Percentiles rank a stretch among this genome's conserved stretches.
phyloP scores from a whole-genome alignment of 2,888 invertebrate species.

The Andrena haemorrhoa region DNA sequence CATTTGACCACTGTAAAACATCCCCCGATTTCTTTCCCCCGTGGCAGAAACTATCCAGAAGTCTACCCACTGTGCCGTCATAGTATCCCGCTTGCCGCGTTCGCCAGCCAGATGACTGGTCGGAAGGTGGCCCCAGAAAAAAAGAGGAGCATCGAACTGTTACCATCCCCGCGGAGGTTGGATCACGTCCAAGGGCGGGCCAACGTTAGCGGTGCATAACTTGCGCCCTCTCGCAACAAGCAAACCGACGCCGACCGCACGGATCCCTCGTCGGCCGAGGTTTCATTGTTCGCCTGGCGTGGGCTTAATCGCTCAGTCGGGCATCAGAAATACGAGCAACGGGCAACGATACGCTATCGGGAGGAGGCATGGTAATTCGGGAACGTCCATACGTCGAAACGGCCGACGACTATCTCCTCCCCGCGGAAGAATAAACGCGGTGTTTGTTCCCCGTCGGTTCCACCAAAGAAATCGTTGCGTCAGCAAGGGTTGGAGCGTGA shows the following conservation, averaged over 20 bases:
- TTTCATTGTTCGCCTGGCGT: constrained; percentile 62
- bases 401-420: no score
- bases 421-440: neutral
- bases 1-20: neutral
- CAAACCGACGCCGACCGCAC: constrained; percentile 66
- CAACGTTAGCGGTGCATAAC: constrained; percentile 68
- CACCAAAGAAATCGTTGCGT: neutral
- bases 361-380: constrained; percentile 67
- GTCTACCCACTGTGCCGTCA: neutral
- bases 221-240: constrained; percentile 70
- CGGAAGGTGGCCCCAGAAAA: constrained; percentile 10
- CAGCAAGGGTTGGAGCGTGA: no score
- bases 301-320: constrained; percentile 59
- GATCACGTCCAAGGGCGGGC: constrained; percentile 70
- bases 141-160: constrained; percentile 72
- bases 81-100: neutral
- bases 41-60: neutral
- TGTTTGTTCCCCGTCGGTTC: neutral
- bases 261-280: constrained; percentile 50
- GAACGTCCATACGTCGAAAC: neutral
- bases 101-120: neutral
- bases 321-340: constrained; percentile 70
- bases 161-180: constrained; percentile 72
- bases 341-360: constrained; percentile 65
- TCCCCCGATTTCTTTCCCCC: neutral